Base-by-base conservation (phyloP, 2,888 invertebrate genomes). In the Idaea straminata region DNA sequence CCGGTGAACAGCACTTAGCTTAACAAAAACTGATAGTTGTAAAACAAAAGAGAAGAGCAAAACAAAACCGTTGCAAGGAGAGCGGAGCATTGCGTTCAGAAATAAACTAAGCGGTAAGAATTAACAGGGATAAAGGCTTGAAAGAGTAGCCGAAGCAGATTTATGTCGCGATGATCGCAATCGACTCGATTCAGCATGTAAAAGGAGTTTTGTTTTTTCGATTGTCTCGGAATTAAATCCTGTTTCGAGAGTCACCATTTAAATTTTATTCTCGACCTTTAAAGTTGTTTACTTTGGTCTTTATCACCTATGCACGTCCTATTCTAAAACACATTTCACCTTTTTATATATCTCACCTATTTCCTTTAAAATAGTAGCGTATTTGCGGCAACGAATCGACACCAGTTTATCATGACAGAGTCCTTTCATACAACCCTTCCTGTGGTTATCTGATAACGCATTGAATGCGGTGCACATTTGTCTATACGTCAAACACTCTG, bases 101-200 rank as follows among this genome's bases (percentile, higher is more conserved):
- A 89, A 92, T 92, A 92, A 92, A 92, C 91, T 90, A 91, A 92
- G 91, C 91, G 91, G 91, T 89, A 91, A 89, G 92, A 91, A 91
- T 91, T 89, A 92, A 92, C 91, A 90, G 87, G 89, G 89, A 87
- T 91, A 91, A 92, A 89, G 87, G 90, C 88, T 92, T 91, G 87
- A 88, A 91, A 91, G 91, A 90, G 92, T 92, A 92, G 92, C 92
- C 91, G 91, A 89, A 86, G 86, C 85, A 88, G 91, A 92, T 92
- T 92, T 92, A 92, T 92, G 92, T 88, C 86, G 89, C 86, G 84
- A 85, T 83, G 91, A 91, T 92, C 88, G 88, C 87, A 88, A 91
- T 91, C 91, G 88, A 82, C 79, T 81, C 87, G 86, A 86, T 87
- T 87, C 88, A 82, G 84, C 86, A 82, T 86, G 87, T 88, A 84